Conservation (phyloP, 53 echinoderm and acorn worm genomes). For the Astropecten irregularis region DNA sequence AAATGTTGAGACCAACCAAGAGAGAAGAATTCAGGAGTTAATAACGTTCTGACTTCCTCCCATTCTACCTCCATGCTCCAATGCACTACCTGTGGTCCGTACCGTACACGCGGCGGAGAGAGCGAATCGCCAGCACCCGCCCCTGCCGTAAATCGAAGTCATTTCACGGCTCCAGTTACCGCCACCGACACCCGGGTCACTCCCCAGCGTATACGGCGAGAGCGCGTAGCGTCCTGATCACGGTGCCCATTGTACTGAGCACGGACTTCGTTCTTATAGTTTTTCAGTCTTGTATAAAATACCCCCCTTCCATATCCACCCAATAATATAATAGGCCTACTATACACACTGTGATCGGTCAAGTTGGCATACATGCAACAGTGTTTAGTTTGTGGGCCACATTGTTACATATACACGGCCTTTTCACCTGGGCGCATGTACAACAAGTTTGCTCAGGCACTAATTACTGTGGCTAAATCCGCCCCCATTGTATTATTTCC, state of each 20-base stretch:
- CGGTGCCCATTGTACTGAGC: constrained; percentile 21
- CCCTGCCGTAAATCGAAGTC: constrained; percentile 7
- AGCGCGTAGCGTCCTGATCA: constrained; percentile 14
- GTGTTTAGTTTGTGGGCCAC: background rate
- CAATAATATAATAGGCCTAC: no score
- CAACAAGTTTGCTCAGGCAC: constrained; percentile 32
- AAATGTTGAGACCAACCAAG: no score
- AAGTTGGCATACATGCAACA: background rate
- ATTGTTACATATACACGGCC: constrained; percentile 52
- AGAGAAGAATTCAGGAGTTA: no score
- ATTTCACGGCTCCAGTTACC: constrained; percentile 35
- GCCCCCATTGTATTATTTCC: background rate
- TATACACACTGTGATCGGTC: constrained; percentile 21
- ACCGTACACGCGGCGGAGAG: no score
- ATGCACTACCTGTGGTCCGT: no score
- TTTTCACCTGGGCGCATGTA: constrained; percentile 7
- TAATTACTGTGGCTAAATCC: constrained; percentile 38
- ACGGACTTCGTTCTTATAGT: no score
- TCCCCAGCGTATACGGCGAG: constrained; percentile 30
- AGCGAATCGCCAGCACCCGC: no score
- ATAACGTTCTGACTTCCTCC: no score
- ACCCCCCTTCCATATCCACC: no score
- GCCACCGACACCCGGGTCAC: constrained; percentile 33
- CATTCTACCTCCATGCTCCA: no score
- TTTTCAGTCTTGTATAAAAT: no score